These are phyloP conservation scores for Trichogramma dendrolimi DNA, from an alignment of 2,888 invertebrate genomes.

Conservation along the genomic window DNA sequence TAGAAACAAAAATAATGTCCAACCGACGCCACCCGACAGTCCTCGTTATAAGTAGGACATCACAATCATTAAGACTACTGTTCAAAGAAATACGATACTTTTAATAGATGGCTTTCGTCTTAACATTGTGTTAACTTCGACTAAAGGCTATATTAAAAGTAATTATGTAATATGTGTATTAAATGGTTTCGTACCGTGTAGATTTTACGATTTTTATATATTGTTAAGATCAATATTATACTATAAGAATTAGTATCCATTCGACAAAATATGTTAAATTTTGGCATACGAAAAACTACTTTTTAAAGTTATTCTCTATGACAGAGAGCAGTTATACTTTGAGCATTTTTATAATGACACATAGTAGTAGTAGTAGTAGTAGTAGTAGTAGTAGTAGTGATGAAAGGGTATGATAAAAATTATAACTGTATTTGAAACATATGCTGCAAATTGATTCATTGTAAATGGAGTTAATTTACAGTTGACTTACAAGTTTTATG, in stretches of 20 bases:
- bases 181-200: neutral
- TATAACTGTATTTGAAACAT: no score
- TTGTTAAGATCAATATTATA: neutral
- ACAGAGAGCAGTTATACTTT: no score
- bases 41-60: constrained; percentile 46
- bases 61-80: no score
- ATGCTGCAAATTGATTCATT: no score
- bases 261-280: neutral
- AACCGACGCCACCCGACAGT: constrained; percentile 50
- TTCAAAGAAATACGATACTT: no score
- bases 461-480: constrained; percentile 26
- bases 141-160: neutral
- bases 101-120: neutral
- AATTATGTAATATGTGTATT: neutral
- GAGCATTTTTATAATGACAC: no score
- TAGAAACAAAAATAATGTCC: constrained; percentile 43
- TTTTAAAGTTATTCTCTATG: no score
- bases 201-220: neutral
- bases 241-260: neutral
- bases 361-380: no score
- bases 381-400: no score
- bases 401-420: no score
- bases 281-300: no score
- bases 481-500: constrained; percentile 42
- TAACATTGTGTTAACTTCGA: neutral